phyloP scores from a whole-genome alignment of 2,113 vertebrate species.

The Harpagus bidentatus region DNA sequence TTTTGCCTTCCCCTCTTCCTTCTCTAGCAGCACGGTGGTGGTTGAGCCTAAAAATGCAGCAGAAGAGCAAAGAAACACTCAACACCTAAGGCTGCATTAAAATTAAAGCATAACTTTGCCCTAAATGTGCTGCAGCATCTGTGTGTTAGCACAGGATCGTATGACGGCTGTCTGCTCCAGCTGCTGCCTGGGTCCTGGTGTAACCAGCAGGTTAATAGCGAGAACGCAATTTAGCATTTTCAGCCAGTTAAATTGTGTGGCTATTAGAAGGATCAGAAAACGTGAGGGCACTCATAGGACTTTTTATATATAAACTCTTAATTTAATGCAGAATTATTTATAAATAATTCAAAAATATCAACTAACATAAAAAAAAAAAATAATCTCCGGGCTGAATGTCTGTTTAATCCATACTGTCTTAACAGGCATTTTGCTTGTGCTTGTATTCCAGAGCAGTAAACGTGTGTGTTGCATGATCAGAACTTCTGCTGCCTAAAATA shows the following conservation, averaged over 20 bases:
- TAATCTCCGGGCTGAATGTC: background rate
- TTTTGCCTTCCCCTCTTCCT: background rate
- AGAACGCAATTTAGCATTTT: background rate
- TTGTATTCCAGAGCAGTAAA: background rate
- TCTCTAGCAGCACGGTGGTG: background rate
- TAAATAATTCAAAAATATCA: background rate
- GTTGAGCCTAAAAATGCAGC: background rate
- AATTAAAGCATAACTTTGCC: background rate
- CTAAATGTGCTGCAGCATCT: background rate
- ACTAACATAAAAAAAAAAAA: too few species aligned
- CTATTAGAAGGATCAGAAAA: background rate
- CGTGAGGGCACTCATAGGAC: background rate
- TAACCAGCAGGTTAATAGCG: background rate
- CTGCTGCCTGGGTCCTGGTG: background rate
- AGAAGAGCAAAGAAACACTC: background rate
- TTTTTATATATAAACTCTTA: background rate
- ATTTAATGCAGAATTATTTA: background rate
- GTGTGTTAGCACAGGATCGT: background rate
- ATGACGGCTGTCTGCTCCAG: background rate
- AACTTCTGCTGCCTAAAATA: background rate
- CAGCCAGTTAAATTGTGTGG: background rate
- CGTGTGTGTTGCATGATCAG: fast-evolving
- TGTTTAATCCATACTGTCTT: background rate
- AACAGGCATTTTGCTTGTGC: background rate
- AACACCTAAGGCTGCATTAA: background rate